These are phyloP conservation scores for Acanthornis magna DNA, from an alignment of 2,797 vertebrate species.

Conservation along the genomic window DNA sequence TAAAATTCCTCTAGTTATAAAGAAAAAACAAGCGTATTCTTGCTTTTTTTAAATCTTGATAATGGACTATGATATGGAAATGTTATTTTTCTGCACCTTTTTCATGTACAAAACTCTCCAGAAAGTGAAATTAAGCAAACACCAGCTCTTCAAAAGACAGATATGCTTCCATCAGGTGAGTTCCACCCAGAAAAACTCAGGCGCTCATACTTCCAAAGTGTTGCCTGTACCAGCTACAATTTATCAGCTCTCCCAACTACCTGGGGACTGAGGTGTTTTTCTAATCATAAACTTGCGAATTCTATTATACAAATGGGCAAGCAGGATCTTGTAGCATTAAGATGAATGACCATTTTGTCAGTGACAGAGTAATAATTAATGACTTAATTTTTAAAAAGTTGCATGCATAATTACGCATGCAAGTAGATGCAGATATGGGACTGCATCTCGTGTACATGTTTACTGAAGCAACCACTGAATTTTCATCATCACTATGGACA, in stretches of 20 bases:
- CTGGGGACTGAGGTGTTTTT: neutral
- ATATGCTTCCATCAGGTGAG: neutral
- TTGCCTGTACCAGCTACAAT: neutral
- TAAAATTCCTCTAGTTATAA: neutral
- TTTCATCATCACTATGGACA: neutral
- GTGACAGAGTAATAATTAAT: neutral
- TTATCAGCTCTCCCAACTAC: neutral
- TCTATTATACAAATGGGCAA: neutral
- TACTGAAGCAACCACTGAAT: neutral
- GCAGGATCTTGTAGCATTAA: neutral
- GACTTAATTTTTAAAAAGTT: neutral
- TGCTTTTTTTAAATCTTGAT: neutral
- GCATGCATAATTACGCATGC: neutral
- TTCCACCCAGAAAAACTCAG: neutral
- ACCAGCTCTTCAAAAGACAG: neutral
- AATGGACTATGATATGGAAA: neutral
- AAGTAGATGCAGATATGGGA: neutral
- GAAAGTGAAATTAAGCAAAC: neutral
- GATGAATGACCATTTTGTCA: neutral
- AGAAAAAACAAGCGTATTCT: neutral
- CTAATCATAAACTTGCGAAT: neutral
- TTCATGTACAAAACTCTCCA: accelerated
- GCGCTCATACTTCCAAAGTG: accelerated
- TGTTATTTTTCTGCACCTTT: neutral
- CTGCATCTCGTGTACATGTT: neutral